These are phyloP conservation scores for Actinopyga echinites DNA, from an alignment of 53 echinoderm and acorn worm genomes.

Conservation along the genomic window DNA sequence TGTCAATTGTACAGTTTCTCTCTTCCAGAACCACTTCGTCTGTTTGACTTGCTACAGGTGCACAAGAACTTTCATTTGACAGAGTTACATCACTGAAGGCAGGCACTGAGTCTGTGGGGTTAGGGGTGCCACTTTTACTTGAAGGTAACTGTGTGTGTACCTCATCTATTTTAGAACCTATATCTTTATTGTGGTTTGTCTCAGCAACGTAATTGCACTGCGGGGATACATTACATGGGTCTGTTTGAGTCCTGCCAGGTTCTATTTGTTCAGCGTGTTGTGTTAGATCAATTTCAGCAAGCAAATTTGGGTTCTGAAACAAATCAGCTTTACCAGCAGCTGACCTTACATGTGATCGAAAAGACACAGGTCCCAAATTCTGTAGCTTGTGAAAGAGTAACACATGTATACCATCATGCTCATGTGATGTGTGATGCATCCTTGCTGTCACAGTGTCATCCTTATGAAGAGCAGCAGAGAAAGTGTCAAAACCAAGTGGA, in stretches of 20 bases:
- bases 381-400: not conserved
- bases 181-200: too few relatives aligned
- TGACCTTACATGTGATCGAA: not conserved
- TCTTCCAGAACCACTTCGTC: too few relatives aligned
- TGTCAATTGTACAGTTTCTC: too few relatives aligned
- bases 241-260: not conserved
- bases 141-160: too few relatives aligned
- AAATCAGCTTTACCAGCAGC: too few relatives aligned
- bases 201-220: not conserved
- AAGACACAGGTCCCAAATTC: not conserved
- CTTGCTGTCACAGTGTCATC: not conserved
- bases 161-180: too few relatives aligned
- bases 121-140: too few relatives aligned
- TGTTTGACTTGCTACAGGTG: too few relatives aligned
- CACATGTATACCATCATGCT: constrained; percentile 14
- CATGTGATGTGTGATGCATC: not conserved
- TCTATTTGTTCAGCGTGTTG: not conserved
- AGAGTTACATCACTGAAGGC: too few relatives aligned
- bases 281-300: not conserved
- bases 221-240: not conserved
- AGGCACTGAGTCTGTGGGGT: too few relatives aligned
- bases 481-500: not conserved
- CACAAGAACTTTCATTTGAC: too few relatives aligned
- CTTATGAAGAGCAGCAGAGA: not conserved
- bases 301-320: not conserved